Conservation (phyloP, 2,113 vertebrate genomes). For the Pterocles gutturalis region DNA sequence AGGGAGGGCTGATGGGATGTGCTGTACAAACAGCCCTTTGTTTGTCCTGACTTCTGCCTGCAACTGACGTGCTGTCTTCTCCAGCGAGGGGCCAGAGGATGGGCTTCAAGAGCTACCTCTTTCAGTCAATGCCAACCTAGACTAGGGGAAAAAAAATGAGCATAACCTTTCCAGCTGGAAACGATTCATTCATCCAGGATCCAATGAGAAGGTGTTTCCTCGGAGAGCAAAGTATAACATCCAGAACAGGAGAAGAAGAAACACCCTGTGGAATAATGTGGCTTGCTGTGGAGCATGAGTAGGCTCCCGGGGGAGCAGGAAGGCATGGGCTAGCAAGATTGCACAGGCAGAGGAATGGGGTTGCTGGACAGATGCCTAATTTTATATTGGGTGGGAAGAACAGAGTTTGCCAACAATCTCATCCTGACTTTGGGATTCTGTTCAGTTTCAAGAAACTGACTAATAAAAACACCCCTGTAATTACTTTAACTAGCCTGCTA, state of each 20-base stretch:
- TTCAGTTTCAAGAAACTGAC: neutral
- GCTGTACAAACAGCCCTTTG: conserved; percentile 71
- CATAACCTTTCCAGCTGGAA: neutral
- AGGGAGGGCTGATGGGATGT: conserved; percentile 48
- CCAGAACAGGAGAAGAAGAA: neutral
- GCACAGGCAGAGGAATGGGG: neutral
- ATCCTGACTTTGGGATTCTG: neutral
- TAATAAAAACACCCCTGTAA: neutral
- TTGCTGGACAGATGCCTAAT: neutral
- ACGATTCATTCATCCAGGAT: neutral
- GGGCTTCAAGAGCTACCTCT: conserved; percentile 1
- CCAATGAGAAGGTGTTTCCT: neutral
- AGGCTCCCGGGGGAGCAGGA: neutral
- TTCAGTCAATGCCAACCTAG: neutral
- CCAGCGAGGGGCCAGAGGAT: neutral
- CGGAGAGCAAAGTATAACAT: neutral
- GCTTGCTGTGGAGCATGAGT: neutral
- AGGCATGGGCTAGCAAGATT: neutral
- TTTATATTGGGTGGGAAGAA: neutral
- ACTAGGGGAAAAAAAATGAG: neutral
- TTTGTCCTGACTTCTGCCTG: conserved; percentile 45
- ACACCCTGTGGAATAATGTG: neutral
- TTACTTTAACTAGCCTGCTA: neutral
- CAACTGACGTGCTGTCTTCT: neutral
- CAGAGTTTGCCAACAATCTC: neutral